Evolutionary conservation across 2,797 vertebrate species (phyloP).

Genomic region (Halcyon smyrnensis): DNA sequence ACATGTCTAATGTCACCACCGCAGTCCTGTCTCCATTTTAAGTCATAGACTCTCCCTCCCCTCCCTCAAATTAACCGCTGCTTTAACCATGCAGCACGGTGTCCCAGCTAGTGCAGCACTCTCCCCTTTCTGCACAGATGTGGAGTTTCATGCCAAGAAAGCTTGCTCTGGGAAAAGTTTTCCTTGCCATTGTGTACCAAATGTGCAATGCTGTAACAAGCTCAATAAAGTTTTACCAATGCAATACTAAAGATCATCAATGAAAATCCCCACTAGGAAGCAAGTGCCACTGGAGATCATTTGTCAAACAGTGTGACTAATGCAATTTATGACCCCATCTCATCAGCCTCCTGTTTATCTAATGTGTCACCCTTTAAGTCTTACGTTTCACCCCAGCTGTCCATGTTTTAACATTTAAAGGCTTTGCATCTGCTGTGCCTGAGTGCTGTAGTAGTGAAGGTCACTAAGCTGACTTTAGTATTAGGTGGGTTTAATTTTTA

Average conservation of each 20-base stretch:
- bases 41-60: neutral
- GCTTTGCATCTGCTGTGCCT: slow-evolving; percentile 56
- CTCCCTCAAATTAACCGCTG: neutral
- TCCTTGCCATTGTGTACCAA: neutral
- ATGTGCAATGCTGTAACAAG: neutral
- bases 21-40: neutral
- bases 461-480: slow-evolving; percentile 60
- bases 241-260: neutral
- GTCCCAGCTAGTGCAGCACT: neutral
- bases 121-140: rapidly evolving
- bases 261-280: neutral
- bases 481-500: slow-evolving; percentile 58
- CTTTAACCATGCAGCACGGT: neutral
- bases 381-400: slow-evolving; percentile 78
- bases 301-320: slow-evolving; percentile 57
- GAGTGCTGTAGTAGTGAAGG: slow-evolving; percentile 57
- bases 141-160: neutral
- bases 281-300: slow-evolving; percentile 16
- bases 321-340: slow-evolving; percentile 56
- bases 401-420: slow-evolving; percentile 71
- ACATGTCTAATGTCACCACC: neutral
- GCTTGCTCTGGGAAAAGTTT: neutral
- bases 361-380: slow-evolving; percentile 65
- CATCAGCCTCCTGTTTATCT: slow-evolving; percentile 62
- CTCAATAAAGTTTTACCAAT: neutral